phyloP scores from a whole-genome alignment of 2,888 invertebrate genomes.

The Rhabditoides inermis region DNA sequence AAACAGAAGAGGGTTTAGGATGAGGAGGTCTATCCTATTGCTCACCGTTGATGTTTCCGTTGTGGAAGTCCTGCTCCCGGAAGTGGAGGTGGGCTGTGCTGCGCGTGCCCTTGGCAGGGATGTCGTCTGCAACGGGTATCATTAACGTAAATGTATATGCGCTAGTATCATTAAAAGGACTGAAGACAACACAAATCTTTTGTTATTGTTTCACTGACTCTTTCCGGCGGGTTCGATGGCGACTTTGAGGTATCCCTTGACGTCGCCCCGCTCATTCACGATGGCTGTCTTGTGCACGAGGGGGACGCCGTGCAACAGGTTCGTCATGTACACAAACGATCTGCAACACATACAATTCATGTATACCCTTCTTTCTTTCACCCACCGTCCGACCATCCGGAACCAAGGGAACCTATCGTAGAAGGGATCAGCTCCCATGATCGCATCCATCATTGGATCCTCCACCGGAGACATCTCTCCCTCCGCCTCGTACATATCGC shows the following conservation, averaged over 20 bases:
- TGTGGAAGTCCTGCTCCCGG: constrained; percentile 52
- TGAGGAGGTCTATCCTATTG: not conserved
- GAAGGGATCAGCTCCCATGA: constrained; percentile 79
- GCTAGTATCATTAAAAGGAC: too few relatives aligned
- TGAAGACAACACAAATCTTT: too few relatives aligned
- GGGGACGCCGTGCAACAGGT: constrained; percentile 88
- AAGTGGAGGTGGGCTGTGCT: constrained; percentile 86
- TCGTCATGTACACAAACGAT: constrained; percentile 92
- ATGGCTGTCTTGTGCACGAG: constrained; percentile 86
- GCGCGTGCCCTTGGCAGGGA: too few relatives aligned
- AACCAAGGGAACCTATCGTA: constrained; percentile 99
- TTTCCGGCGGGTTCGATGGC: constrained; percentile 81
- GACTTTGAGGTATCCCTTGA: constrained; percentile 71
- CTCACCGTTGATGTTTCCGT: constrained; percentile 18
- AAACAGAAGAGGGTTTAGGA: not conserved
- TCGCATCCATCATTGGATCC: constrained; percentile 53
- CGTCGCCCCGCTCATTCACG: constrained; percentile 91
- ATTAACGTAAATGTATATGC: too few relatives aligned
- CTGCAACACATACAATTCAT: too few relatives aligned
- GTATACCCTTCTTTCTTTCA: not conserved
- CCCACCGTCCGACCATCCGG: constrained; percentile 83
- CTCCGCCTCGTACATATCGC: constrained; percentile 99
- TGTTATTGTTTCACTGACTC: too few relatives aligned
- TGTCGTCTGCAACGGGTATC: too few relatives aligned
- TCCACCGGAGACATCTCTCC: constrained; percentile 57